Evolutionary conservation across 2,888 invertebrate genomes (phyloP), one percentile per base, ranked within the genome.

Genomic region (Empis stercorea): DNA sequence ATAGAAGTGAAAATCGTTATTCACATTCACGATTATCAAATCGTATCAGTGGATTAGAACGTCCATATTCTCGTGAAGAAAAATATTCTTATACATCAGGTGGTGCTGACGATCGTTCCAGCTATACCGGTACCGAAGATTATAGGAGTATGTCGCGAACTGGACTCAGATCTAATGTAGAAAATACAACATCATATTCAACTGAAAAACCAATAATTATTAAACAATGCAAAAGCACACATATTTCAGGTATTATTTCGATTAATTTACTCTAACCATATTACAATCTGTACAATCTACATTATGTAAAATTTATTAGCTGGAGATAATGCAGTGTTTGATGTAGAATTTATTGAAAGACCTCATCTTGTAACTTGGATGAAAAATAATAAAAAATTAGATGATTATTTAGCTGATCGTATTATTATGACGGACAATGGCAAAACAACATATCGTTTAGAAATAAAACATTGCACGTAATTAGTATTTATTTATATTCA

Each of bases 331-430:
- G 87, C 87, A 37, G 70, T 74, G 51, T 88, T 92, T 70, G 86
- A 87, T 68, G 86, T 87, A 63, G 75, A 79, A 54, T 74, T 88
- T 52, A 76, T 76, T 52, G 74, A 79, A 16, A 71, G 73, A 43
- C 79, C 80, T 3, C 75, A 78, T 13, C 73, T 77, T 34, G 79
- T 92, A 52, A 79, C 79, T 13, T 93, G 92, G 92, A 66, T 92
- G 55, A 91, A 88, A 68, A 87, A 92, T 68, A 92, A 92, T 70
- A 82, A 81, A 66, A 82, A 85, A 0, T 63, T 92, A 57, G 79
- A 80, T 38, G 84, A 87, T 64, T 78, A 74, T 45, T 69, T 85
- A 46, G 84, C 86, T 53, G 86, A 87, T 62, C 76, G 87, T 14
- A 79, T 87, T 45, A 74, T 73, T 53, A 75, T 78, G 54, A 75